Evolutionary conservation across 2,113 vertebrate species (phyloP).

Genomic region (Spea bombifrons): DNA sequence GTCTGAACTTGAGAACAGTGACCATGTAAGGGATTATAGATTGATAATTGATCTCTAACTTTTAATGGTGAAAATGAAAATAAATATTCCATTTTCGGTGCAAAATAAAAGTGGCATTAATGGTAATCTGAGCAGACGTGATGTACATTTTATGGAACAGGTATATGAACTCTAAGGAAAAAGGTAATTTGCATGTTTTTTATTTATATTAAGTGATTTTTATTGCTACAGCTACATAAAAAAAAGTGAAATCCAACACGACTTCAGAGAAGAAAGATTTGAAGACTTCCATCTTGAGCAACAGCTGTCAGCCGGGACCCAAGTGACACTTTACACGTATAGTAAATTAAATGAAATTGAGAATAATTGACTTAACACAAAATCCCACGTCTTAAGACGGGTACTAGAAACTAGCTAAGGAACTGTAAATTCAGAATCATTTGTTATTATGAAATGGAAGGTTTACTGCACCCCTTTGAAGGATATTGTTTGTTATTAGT

Average conservation of each 20-base stretch:
- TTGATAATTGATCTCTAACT: slow-evolving; percentile 11
- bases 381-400: not conserved
- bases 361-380: slow-evolving; percentile 32
- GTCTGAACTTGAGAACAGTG: not conserved
- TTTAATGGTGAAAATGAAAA: slow-evolving; percentile 13
- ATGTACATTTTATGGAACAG: slow-evolving; percentile 7
- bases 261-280: slow-evolving; percentile 29
- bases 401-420: not conserved
- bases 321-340: slow-evolving; percentile 39
- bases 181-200: slow-evolving; percentile 34
- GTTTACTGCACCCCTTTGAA: no score
- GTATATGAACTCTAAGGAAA: slow-evolving; percentile 1
- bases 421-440: not conserved
- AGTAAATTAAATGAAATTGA: slow-evolving; percentile 46
- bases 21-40: slow-evolving; percentile 2
- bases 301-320: slow-evolving; percentile 35
- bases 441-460: not conserved
- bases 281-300: slow-evolving; percentile 35
- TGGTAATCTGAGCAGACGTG: not conserved
- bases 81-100: slow-evolving; percentile 1
- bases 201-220: slow-evolving; percentile 39
- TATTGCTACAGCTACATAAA: slow-evolving; percentile 34
- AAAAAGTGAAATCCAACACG: slow-evolving; percentile 27
- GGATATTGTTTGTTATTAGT: no score
- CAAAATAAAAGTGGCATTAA: slow-evolving; percentile 1